Evolutionary conservation across 2,113 vertebrate genomes (phyloP).

Genomic region (Hypocryptadius cinnamomeus): DNA sequence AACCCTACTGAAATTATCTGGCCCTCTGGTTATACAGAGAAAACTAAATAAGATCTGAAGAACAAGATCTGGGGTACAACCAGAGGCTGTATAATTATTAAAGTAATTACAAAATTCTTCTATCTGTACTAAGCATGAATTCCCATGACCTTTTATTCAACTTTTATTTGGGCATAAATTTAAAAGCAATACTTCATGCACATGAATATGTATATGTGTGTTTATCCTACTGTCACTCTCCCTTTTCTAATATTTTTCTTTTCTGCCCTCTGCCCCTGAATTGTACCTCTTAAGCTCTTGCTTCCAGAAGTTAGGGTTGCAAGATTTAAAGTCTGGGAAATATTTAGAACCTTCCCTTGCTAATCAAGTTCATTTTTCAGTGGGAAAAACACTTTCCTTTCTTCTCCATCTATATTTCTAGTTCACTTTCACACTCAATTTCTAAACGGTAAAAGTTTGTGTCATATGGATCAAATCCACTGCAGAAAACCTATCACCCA

Average conservation of each 20-base stretch:
- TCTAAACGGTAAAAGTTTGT: neutral
- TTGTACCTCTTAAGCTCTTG: neutral
- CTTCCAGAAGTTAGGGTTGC: neutral
- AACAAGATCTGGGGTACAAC: neutral
- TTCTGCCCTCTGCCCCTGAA: neutral
- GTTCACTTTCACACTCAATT: slow-evolving; percentile 2
- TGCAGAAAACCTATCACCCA: slow-evolving; percentile 26
- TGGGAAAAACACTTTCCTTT: neutral
- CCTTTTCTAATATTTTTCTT: neutral
- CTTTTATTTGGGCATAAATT: neutral
- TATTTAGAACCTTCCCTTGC: neutral
- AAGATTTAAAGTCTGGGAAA: neutral
- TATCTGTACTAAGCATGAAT: neutral
- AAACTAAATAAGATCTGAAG: neutral
- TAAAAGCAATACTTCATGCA: neutral
- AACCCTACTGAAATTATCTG: neutral
- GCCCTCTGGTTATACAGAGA: neutral
- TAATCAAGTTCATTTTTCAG: neutral
- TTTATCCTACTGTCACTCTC: neutral
- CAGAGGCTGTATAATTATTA: neutral
- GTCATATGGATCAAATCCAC: neutral
- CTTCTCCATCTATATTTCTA: neutral
- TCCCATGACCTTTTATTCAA: neutral
- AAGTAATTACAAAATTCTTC: neutral
- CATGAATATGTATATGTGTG: neutral